Base-by-base conservation (phyloP, 2,113 vertebrate species). In the Nicator chloris region DNA sequence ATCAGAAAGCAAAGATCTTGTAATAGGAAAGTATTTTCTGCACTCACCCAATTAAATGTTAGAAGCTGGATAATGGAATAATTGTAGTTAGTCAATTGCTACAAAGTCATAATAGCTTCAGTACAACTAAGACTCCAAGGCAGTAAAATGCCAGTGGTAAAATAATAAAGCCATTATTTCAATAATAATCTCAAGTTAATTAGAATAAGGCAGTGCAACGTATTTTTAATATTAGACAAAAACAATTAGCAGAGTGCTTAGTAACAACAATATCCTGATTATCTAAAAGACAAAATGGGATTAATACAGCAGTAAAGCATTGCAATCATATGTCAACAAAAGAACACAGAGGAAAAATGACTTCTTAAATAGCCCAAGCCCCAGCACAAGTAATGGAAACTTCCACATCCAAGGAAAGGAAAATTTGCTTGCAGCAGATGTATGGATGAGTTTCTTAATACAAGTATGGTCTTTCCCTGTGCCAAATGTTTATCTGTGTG, bases 111-210 rank as follows among this genome's bases (percentile, higher is more conserved):
- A 96, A 96, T 96, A 96, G 95, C 93, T 93, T 68, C 82, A 96
- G 61, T 84, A 92, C 82, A 92, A 79, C 92, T 81, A 92, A 86
- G 69, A 93, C 68, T 96, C 79, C 37, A 57, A 96, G 90, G 93
- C 94, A 96, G 82, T 86, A 88, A 96, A 96, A 88, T 90, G 96
- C 93, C 8, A 22, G 72, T 92, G 61, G 90, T 96, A 93, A 96
- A 96, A 95, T 86, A 97, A 97, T 96, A 94, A 96, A 97, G 84
- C 69, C 82, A 93, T 93, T 96, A 95, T 96, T 97, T 96, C 94
- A 95, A 88, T 93, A 96, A 96, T 94, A 96, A 97, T 95, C 88
- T 96, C 69, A 61, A 92, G 80, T 96, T 97, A 96, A 96, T 96
- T 97, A 92, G 92, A 97, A 88, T 95, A 96, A 95, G 69, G 61